Base-by-base conservation (phyloP, 1,140 invertebrate species). In the Bombyx mandarina region DNA sequence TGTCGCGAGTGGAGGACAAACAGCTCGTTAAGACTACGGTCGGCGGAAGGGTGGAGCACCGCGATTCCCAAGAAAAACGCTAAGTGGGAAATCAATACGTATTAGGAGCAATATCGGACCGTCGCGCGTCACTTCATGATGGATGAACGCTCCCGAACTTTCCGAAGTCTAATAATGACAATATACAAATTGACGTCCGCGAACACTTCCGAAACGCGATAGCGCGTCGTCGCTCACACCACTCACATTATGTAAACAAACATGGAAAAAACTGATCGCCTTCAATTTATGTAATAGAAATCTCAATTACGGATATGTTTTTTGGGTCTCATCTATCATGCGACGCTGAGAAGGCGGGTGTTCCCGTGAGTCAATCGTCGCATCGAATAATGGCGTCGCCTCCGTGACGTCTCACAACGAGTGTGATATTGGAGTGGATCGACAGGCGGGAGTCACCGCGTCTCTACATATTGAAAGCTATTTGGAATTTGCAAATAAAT, bases 61-160 rank as follows among this genome's bases (percentile, higher is more conserved):
- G 63, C 73, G 74, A 72, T 80, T 77, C 78, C 71, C 77, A 86
- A 86, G 80, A 85, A 85, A 84, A 84, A 80, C 75, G 80, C 82
- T 85, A 85, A 87, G 84, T 87, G 82, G 84, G 77, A 85, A 87
- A 87, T 87, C 82, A 87, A 87, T 87, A 87, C 78, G 76, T 85
- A 85, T 87, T 86, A 85, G 82, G 80, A 77, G 79, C 76, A 81
- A 83, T 86, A 85, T 86, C 83, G 75, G 77, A 77, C 78, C 78
- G 72, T 51, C 50, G 71, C 67, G 73, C 77, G 79, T 83, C 82
- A 83, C 70, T 62, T 73, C 70, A 82, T 86, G 83, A 86, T 86
- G 82, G 82, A 86, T 86, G 83, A 75, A 76, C 73, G 71, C 71
- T 62, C 79, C 81, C 76, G 75, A 83, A 83, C 75, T 82, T 85